phyloP scores from a whole-genome alignment of 2,888 invertebrate species.

The Sepiola atlantica region DNA sequence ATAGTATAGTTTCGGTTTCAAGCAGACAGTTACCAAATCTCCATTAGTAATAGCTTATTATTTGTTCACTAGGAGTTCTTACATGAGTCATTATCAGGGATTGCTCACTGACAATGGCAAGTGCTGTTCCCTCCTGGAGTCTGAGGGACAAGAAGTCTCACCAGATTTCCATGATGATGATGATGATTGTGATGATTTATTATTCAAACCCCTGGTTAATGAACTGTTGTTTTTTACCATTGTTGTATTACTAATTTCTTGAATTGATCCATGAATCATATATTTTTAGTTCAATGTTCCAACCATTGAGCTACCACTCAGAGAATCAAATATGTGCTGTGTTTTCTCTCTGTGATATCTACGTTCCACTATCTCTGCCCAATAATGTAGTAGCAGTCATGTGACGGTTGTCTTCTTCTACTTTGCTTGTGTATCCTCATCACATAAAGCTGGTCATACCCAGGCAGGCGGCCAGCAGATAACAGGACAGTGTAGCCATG shows the following conservation, averaged over 20 bases:
- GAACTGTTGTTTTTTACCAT: too few relatives aligned
- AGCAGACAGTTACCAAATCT: too few relatives aligned
- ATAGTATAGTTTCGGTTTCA: too few relatives aligned
- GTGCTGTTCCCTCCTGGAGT: too few relatives aligned
- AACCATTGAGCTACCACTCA: neutral
- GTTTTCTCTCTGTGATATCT: neutral
- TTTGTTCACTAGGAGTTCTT: too few relatives aligned
- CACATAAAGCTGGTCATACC: neutral
- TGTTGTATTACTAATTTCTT: neutral
- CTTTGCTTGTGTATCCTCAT: neutral
- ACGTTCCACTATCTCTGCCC: neutral
- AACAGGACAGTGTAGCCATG: slow-evolving; percentile 1
- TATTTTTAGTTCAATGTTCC: neutral
- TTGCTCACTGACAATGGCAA: too few relatives aligned
- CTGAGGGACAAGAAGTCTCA: too few relatives aligned
- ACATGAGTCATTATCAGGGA: too few relatives aligned
- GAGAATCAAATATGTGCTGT: neutral
- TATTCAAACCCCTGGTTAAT: too few relatives aligned
- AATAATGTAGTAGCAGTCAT: neutral
- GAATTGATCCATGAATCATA: neutral
- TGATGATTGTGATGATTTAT: too few relatives aligned
- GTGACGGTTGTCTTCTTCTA: neutral
- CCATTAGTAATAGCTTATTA: too few relatives aligned
- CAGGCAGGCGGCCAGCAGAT: slow-evolving; percentile 5
- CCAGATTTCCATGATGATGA: too few relatives aligned